Base-by-base conservation (phyloP, 92 coral and sea anemone species). In the Montipora capitata region DNA sequence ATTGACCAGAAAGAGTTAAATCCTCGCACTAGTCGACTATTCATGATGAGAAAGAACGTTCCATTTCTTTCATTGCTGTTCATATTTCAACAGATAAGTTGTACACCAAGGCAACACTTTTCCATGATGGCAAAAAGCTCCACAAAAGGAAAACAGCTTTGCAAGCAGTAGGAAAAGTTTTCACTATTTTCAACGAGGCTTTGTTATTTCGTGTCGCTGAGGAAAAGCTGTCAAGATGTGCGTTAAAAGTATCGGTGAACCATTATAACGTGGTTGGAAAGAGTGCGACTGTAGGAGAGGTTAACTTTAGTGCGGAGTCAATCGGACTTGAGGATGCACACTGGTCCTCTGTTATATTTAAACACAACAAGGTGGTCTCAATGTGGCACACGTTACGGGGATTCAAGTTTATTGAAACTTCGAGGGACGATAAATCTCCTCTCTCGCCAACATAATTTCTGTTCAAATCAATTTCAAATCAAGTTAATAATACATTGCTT, bases 341-440 rank as follows among this genome's bases (percentile, higher is more conserved):
- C 74, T 95, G 98, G 98, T 48, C 79, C 45, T 90, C 87, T 83
- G 89, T 95, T 86, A 94, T 92, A 72, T 80, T 90, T 51, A 85
- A 87, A 84, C 92, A 89, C 7, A 94, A 89, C 57, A 93, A 90
- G 38, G 85, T 94, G 45, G 94, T 89, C 63, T 89, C 96, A 2
- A 95, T 95, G 98, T 95, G 98, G 98, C 98, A 95, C 82, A 93
- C 95, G 12, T 51, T 95, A 16, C 80, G 93, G n/a, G 98, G 98
- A 16, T 95, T 95, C 68, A 95, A 91, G 49, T 93, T 93, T 62
- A 87, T 93, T 39, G 98, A 95, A 62, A 80, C 89, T 5, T 35
- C 38, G 2, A 80, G 94, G 20, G 98, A 91, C n/a, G 94, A 83
- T 35, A 87, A 86, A 71, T 77, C 89, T 52, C 98, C 95, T 17